Conservation (phyloP, 2,888 invertebrate genomes). For the Encarsia formosa region DNA sequence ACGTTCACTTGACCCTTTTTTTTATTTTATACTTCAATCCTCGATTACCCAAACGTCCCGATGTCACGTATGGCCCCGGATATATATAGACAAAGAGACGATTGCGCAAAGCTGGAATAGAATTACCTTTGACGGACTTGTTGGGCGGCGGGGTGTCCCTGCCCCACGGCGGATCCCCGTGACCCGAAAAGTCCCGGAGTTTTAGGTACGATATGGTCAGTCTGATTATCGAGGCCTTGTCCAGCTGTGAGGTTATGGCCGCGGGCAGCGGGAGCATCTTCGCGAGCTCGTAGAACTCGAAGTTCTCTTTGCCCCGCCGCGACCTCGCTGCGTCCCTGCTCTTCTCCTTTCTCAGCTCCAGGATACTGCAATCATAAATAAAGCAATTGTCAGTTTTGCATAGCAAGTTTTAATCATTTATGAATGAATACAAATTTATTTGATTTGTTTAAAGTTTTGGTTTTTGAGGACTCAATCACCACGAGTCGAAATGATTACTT, state of each 20-base stretch:
- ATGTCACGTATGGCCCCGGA: too few relatives aligned
- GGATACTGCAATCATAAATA: constrained; percentile 69
- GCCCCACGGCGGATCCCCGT: constrained; percentile 95
- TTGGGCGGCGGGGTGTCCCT: constrained; percentile 73
- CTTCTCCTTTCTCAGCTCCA: constrained; percentile 90
- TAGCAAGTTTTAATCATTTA: too few relatives aligned
- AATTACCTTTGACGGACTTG: constrained; percentile 78
- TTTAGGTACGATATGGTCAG: constrained; percentile 94
- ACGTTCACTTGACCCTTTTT: too few relatives aligned
- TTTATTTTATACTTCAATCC: too few relatives aligned
- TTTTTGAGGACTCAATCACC: too few relatives aligned
- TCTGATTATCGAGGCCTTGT: constrained; percentile 94
- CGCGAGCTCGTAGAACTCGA: constrained; percentile 93
- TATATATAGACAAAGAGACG: too few relatives aligned
- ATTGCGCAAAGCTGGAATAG: too few relatives aligned
- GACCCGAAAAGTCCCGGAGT: constrained; percentile 88
- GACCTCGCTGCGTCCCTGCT: constrained; percentile 89
- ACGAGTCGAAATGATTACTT: too few relatives aligned
- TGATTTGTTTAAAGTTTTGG: too few relatives aligned
- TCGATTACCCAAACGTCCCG: too few relatives aligned
- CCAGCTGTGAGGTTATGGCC: constrained; percentile 89
- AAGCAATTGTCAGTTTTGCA: neutral
- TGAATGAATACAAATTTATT: too few relatives aligned
- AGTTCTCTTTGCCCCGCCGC: constrained; percentile 90
- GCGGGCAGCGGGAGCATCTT: constrained; percentile 89